phyloP scores from a whole-genome alignment of 2,113 vertebrate species.

The Notarius lentiginosus region DNA sequence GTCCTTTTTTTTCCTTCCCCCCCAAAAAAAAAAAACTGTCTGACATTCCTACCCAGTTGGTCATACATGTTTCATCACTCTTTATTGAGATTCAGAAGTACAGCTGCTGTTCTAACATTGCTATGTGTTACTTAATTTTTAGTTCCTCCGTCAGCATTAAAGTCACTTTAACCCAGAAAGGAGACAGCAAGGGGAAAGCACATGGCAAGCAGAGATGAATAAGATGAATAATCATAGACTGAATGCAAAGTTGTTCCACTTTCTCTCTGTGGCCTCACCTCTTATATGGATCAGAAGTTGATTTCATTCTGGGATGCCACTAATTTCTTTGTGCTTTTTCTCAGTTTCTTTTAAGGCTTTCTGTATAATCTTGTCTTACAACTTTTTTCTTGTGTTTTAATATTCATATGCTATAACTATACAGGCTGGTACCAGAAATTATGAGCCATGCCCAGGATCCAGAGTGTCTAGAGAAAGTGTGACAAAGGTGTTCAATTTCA shows the following conservation, averaged over 20 bases:
- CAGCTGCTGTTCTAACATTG: constrained; percentile 69
- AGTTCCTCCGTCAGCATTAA: constrained; percentile 68
- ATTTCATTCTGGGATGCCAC: constrained; percentile 6
- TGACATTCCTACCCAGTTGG: background rate
- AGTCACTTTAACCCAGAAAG: constrained; percentile 63
- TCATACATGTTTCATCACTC: constrained; percentile 61
- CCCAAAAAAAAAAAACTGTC: too few species aligned
- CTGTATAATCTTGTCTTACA: background rate
- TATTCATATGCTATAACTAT: background rate
- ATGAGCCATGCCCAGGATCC: background rate
- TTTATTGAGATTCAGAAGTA: constrained; percentile 76
- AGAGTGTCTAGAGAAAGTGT: background rate
- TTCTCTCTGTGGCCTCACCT: constrained; percentile 13
- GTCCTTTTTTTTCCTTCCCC: background rate
- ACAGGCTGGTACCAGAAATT: background rate
- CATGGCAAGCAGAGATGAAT: constrained; percentile 74
- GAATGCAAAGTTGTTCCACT: constrained; percentile 39
- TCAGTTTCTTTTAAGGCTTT: background rate
- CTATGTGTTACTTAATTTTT: constrained; percentile 75
- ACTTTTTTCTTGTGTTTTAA: background rate
- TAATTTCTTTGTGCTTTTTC: constrained; percentile 3
- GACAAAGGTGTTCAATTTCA: constrained; percentile 34
- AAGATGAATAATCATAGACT: constrained; percentile 71
- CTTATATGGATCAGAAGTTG: constrained; percentile 1
- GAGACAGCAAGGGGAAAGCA: background rate